These are phyloP conservation scores for Halcyon senegalensis DNA, from an alignment of 2,113 vertebrate genomes.

Conservation along the genomic window DNA sequence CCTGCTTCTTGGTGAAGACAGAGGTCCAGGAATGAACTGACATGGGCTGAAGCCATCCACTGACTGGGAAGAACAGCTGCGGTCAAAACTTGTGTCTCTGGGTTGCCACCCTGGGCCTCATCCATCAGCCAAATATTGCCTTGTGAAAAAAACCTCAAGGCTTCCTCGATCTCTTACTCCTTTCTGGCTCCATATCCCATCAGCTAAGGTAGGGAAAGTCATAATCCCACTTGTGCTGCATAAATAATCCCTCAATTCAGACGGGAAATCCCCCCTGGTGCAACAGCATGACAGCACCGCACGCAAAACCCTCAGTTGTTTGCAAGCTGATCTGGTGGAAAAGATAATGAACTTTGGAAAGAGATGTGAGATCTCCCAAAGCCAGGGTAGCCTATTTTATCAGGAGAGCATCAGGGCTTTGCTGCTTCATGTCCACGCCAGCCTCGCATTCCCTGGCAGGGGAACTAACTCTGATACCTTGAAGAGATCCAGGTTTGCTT, in stretches of 20 bases:
- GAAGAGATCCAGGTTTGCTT: background rate
- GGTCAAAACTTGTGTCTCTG: background rate
- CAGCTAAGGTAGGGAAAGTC: background rate
- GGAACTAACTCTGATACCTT: background rate
- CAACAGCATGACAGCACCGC: background rate
- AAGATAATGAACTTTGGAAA: background rate
- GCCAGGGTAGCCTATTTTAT: background rate
- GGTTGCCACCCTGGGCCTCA: background rate
- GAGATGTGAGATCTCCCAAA: background rate
- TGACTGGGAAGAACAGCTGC: background rate
- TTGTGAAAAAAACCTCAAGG: background rate
- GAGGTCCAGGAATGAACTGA: background rate
- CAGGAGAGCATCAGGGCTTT: background rate
- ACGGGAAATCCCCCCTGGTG: background rate
- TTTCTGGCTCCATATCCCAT: background rate
- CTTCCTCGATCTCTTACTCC: fast-evolving
- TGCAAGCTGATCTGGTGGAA: background rate
- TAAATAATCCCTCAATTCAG: background rate
- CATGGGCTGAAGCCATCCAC: background rate
- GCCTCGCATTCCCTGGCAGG: background rate
- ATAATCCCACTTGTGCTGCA: background rate
- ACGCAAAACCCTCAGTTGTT: background rate
- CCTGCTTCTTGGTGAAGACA: background rate
- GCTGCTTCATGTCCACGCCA: background rate
- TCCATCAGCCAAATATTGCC: background rate